Evolutionary conservation across 2,888 invertebrate species (phyloP).

Genomic region (Hirtodrosophila alboralis): DNA sequence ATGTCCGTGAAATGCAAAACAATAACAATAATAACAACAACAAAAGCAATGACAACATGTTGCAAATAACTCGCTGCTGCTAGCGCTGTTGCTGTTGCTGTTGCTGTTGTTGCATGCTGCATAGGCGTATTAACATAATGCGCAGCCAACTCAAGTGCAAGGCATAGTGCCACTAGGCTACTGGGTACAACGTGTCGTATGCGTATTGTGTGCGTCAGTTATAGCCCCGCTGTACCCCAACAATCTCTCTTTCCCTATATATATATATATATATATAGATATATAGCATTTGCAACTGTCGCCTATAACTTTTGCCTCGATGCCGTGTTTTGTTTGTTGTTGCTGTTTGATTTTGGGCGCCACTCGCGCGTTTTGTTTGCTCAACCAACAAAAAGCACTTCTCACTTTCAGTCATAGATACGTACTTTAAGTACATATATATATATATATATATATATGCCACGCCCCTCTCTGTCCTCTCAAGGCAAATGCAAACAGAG

Average conservation of each 20-base stretch:
- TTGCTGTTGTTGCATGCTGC: slow-evolving; percentile 15
- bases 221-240: slow-evolving; percentile 14
- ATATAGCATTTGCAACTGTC: slow-evolving; percentile 59
- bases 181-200: slow-evolving; percentile 59
- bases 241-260: slow-evolving; percentile 14
- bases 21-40: slow-evolving; percentile 72
- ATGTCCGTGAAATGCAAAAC: slow-evolving; percentile 81
- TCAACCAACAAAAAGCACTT: slow-evolving; percentile 68
- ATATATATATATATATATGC: slow-evolving; percentile 17
- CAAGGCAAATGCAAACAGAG: slow-evolving; percentile 42
- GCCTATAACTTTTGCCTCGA: slow-evolving; percentile 57
- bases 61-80: slow-evolving; percentile 35
- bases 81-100: not conserved
- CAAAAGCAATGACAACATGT: slow-evolving; percentile 50
- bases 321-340: slow-evolving; percentile 38
- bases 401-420: slow-evolving; percentile 71
- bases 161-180: slow-evolving; percentile 14
- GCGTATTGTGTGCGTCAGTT: slow-evolving; percentile 61
- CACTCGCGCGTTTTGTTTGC: slow-evolving; percentile 70
- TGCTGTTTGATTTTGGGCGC: slow-evolving; percentile 64
- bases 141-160: slow-evolving; percentile 74
- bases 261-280: too few species aligned
- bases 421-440: slow-evolving; percentile 40
- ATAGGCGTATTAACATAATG: slow-evolving; percentile 77
- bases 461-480: slow-evolving; percentile 13